A percentile compares a stretch with the other conserved stretches of the same genome.
Evolutionary conservation across 2,797 vertebrate species (phyloP).

Genomic region (Catharus ustulatus): DNA sequence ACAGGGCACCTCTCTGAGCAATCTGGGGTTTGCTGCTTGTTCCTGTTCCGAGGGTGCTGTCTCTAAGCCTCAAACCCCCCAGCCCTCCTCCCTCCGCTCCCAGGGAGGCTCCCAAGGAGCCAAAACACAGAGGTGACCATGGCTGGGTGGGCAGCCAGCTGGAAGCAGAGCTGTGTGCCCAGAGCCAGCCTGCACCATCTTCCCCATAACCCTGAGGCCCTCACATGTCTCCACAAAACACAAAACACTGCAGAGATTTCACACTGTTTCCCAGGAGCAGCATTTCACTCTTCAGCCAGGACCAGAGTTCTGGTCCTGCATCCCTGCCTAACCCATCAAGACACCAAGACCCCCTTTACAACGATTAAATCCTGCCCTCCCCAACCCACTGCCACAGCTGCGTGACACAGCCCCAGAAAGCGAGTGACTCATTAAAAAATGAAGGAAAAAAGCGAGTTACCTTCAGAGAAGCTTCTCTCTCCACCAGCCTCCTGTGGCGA

Average conservation of each 20-base stretch:
- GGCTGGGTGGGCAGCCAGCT: background rate
- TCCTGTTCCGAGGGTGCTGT: background rate
- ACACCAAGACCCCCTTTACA: background rate
- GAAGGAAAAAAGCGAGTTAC: background rate
- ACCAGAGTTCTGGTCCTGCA: background rate
- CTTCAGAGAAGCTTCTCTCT: background rate
- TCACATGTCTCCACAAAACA: accelerated
- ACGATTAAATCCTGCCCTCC: accelerated
- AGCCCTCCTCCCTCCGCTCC: background rate
- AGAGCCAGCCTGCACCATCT: accelerated
- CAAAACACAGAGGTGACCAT: accelerated
- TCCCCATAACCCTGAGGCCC: background rate
- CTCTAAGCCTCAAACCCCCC: background rate
- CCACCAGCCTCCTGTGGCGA: background rate
- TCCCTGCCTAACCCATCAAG: background rate
- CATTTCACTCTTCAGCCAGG: background rate
- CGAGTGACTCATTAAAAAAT: background rate
- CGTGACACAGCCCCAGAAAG: accelerated
- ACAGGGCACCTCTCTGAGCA: background rate
- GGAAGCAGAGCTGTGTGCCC: background rate
- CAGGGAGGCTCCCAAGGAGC: background rate
- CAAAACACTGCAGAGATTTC: background rate
- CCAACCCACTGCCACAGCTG: background rate
- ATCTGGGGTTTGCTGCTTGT: background rate
- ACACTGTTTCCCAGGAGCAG: background rate